Evolutionary conservation across 2,113 vertebrate species (phyloP).

Genomic region (Phylloscopus trochilus): DNA sequence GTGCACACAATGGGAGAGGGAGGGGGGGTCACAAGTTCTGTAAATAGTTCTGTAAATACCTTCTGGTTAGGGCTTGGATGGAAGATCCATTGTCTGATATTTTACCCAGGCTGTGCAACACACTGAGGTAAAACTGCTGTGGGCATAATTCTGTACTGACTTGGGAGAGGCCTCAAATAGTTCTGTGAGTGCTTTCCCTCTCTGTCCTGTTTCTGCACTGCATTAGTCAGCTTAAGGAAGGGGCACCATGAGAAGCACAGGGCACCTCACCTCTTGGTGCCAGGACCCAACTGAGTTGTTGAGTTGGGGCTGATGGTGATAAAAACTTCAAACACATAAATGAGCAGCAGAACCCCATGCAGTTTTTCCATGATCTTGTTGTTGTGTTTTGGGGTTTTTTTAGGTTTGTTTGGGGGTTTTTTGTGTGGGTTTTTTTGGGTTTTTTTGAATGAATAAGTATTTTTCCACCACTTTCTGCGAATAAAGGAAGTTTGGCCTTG

Average conservation of each 20-base stretch:
- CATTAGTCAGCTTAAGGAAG: neutral
- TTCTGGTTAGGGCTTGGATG: neutral
- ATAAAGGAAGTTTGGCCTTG: neutral
- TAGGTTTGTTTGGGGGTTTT: neutral
- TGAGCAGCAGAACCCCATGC: neutral
- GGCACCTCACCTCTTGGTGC: neutral
- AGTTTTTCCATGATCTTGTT: neutral
- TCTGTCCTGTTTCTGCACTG: neutral
- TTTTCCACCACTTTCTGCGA: neutral
- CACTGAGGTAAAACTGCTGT: neutral
- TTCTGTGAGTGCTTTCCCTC: neutral
- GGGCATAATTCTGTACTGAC: neutral
- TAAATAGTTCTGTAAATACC: neutral
- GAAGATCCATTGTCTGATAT: neutral
- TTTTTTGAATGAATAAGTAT: neutral
- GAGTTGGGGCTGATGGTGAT: neutral
- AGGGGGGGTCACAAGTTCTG: neutral
- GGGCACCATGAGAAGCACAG: neutral
- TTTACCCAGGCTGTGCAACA: neutral
- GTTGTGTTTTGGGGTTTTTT: neutral
- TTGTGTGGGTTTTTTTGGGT: neutral
- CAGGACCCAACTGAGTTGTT: neutral
- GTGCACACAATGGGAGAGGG: fast-evolving
- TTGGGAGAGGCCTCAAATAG: neutral
- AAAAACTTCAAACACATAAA: neutral